Conservation (phyloP, 2,888 invertebrate species). For the Drosophila barbarae region DNA sequence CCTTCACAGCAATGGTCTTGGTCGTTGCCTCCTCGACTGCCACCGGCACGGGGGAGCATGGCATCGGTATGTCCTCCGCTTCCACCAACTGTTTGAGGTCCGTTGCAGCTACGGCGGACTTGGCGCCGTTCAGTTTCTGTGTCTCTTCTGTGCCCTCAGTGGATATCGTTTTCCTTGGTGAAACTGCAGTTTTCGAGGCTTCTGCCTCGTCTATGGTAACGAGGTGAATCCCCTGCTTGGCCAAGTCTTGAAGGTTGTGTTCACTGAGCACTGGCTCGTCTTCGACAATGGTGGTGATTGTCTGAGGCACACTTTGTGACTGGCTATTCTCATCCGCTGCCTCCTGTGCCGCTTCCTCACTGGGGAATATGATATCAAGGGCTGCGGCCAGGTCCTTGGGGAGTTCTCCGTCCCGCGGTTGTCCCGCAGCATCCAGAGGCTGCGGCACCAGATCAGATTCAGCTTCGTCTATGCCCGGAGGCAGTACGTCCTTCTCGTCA, state of each 20-base stretch:
- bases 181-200: slow-evolving; percentile 21
- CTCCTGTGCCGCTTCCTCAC: slow-evolving; percentile 77
- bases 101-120: slow-evolving; percentile 10
- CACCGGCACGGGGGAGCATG: slow-evolving; percentile 41
- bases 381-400: slow-evolving; percentile 83
- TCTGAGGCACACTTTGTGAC: slow-evolving; percentile 48
- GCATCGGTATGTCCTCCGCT: slow-evolving; percentile 67
- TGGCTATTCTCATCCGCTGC: slow-evolving; percentile 46
- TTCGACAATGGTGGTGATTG: slow-evolving; percentile 67
- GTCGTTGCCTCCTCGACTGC: slow-evolving; percentile 24
- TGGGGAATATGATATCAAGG: slow-evolving; percentile 83
- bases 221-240: slow-evolving; percentile 77
- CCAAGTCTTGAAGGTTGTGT: slow-evolving; percentile 74
- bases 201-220: slow-evolving; percentile 75
- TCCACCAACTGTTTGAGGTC: slow-evolving; percentile 28
- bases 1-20: slow-evolving; percentile 14
- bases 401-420: slow-evolving; percentile 80
- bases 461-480: slow-evolving; percentile 79
- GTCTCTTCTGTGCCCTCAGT: slow-evolving; percentile 33
- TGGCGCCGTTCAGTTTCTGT: slow-evolving; percentile 48
- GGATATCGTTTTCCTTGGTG: slow-evolving; percentile 34
- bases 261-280: slow-evolving; percentile 66
- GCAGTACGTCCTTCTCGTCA: slow-evolving; percentile 76
- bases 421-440: slow-evolving; percentile 79
- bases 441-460: slow-evolving; percentile 79